Base-by-base conservation (phyloP, 2,888 invertebrate species). In the Brenthis hecate region DNA sequence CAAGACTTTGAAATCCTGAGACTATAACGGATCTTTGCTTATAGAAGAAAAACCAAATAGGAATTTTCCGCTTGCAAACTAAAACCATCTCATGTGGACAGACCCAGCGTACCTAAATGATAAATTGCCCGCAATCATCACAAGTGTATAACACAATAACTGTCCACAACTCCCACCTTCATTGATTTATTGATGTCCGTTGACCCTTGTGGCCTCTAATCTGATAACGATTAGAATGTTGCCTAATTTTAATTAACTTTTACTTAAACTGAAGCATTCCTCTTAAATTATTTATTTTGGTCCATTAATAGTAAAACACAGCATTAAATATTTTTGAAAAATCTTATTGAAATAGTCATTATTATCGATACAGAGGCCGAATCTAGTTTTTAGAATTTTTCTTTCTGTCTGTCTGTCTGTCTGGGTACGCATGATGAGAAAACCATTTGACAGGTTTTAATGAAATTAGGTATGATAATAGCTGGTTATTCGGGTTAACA, bases 41-140 rank as follows among this genome's bases (percentile, higher is more conserved):
- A 19, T 8, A 14, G 19, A 5, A 54, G 1, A 54, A 28, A 11
- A 28, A 23, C 13, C 14, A 54, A 28, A 13, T 54, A 28, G 14
- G 28, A 28, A 50, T 32, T 48, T 50, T 28, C 32, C 2, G 6
- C 11, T 32, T 28, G 16, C 28, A n/a, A 60, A 32, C 60, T 28
- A 60, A 50, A 60, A 61, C 2, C 66, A 50, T 23, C 16, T 43
- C 65, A 50, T 70, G 70, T 66, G 4, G 36, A 62, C n/a, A 13
- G 47, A 23, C 50, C 57, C 64, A 66, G 66, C 51, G 61, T 11
- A 13, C 66, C 78, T 88, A 90, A 91, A 85, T 84, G 89, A 87
- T 88, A 91, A 91, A 91, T 91, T 91, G 91, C 79, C 73, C 79
- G 82, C 87, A 86, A 87, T 87, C 82, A 82, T 72, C 74, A 78